Evolutionary conservation across 2,888 invertebrate genomes (phyloP), one percentile per base, ranked within the genome.

Genomic region (Zaprionus bogoriensis): DNA sequence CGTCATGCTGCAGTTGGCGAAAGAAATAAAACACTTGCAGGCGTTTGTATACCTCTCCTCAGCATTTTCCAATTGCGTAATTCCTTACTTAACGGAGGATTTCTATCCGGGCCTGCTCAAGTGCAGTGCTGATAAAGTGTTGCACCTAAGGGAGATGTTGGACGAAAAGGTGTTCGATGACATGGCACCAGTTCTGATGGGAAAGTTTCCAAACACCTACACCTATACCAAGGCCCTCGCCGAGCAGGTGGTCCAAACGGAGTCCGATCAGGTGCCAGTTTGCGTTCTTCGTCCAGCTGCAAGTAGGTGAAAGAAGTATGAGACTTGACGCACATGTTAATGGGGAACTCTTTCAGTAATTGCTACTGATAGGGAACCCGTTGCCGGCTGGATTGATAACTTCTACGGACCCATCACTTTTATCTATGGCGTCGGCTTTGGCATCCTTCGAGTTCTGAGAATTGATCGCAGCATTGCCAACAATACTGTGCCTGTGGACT

Each of bases 161-260:
- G 89, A 89, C 54, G 82, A 87, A 2, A 86, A 90, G 17, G 77
- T 86, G 5, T 47, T 92, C 6, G 88, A 91, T 46, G 74, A 77
- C 9, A 84, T 91, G 60, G 84, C 88, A 25, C 17, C 65, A 2
- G 78, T 74, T 22, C 66, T 90, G 6, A 42, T 83, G 14, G 84
- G 78, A 2, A 75, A 70, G 10, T 89, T 77, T 54, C 95, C 95
- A 3, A 95, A 95, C 87, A 95, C 95, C 0, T 96, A 96, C 90
- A 93, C 94, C 1, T 94, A 92, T 87, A 95, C 95, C 3, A 95
- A 96, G 89, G 93, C 94, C 5, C 88, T 95, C 48, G 94, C 94
- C 0, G 95, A 95, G 86, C 92, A 93, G 68, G 82, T 93, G 12
- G 90, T 95, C 6, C 88, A 92, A 27, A 92, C 91, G 47, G 92